Evolutionary conservation across 2,113 vertebrate genomes (phyloP), one percentile per base, ranked within the genome.

Genomic region (Corythornis cristatus): DNA sequence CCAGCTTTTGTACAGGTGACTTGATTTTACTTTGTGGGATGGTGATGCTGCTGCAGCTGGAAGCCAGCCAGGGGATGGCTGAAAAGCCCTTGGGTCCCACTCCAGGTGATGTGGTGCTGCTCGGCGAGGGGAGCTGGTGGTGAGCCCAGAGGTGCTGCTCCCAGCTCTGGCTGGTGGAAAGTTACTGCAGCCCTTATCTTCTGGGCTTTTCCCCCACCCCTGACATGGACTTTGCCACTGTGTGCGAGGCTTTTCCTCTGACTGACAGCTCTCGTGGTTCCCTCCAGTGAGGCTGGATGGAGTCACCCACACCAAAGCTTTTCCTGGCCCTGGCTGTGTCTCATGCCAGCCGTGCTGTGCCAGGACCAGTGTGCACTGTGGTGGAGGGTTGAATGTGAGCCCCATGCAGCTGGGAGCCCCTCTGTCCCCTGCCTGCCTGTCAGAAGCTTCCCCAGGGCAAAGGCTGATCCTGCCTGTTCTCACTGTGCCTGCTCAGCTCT

Each of bases 311-410:
- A 2, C 26, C 0, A 0, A 8, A 12, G 29, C 37, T 10, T 35
- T 8, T 11, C 29, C 48, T 25, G 33, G 6, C 26, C 20, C 19
- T 0, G 1, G 6, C 29, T 8, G 46, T 1, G 0, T 15, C 58
- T 21, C 15, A 0, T 21, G 29, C 40, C 0, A 1, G 5, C 33
- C 15, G 3, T 1, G 1, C 70, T 18, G 5, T 1, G 1, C 54
- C 1, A 31, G n/a, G 6, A 1, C 35, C 2, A 1, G 10, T 1
- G 11, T 3, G 3, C 10, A 7, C 8, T 53, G 33, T 7, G 23
- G 26, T 1, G 11, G 61, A n/a, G 42, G 8, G 35, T 33, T 8
- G 37, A 46, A 17, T 1, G 0, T 6, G 1, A 12, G 3, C 37
- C 48, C 28, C 3, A 14, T 6, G 0, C 0, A 2, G 5, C 53